Conservation (phyloP, 2,797 vertebrate genomes). For the Dendrocincla fuliginosa region DNA sequence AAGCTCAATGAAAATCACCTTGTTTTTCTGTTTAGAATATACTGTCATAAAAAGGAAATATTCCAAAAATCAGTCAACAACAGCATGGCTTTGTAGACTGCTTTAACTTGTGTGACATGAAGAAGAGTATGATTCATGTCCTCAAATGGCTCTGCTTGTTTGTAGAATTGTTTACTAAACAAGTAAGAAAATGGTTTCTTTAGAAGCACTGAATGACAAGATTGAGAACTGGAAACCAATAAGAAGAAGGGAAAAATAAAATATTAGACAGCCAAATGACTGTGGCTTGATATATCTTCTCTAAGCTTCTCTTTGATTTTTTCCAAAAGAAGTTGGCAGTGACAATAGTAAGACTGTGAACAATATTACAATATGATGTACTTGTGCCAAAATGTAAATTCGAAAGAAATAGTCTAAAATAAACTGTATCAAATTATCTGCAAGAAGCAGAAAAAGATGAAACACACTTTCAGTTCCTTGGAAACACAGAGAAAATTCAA, state of each 20-base stretch:
- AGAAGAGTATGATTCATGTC: background rate
- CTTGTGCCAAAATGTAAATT: conserved; percentile 70
- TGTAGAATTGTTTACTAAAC: background rate
- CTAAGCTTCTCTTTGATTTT: conserved; percentile 73
- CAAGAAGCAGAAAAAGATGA: conserved; percentile 55
- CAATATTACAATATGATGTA: conserved; percentile 48
- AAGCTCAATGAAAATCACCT: background rate
- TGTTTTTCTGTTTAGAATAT: conserved; percentile 26
- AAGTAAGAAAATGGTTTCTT: background rate
- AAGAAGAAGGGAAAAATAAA: conserved; percentile 10
- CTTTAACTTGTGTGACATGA: conserved; percentile 44
- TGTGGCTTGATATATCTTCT: conserved; percentile 61
- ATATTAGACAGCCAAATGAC: conserved; percentile 25
- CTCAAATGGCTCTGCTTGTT: background rate
- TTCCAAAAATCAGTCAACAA: background rate
- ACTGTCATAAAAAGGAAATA: background rate
- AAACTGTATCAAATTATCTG: conserved; percentile 63
- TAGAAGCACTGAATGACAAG: background rate
- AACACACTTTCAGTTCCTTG: conserved; percentile 43
- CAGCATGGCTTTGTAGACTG: background rate
- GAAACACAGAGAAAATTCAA: conserved; percentile 57
- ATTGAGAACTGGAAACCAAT: background rate
- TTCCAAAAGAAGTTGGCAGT: conserved; percentile 63
- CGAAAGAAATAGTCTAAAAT: conserved; percentile 66
- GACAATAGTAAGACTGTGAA: conserved; percentile 62